phyloP scores from a whole-genome alignment of 1,140 invertebrate genomes.

The Drosophila guanche region DNA sequence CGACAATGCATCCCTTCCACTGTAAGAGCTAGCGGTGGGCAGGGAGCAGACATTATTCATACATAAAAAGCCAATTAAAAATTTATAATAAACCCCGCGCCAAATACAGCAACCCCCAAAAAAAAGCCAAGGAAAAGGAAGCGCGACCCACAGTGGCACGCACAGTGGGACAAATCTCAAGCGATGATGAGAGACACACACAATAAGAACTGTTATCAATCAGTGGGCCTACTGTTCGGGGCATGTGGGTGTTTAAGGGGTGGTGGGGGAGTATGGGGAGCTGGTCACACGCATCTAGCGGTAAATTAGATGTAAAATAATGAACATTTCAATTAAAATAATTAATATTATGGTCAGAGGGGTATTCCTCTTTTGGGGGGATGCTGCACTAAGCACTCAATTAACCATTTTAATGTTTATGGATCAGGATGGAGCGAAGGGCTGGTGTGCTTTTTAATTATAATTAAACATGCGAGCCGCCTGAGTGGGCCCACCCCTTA shows the following conservation, averaged over 20 bases:
- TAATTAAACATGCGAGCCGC: constrained; percentile 82
- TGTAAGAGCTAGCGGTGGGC: neutral
- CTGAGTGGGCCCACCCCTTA: constrained; percentile 13
- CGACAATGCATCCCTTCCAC: constrained; percentile 32
- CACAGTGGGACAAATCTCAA: constrained; percentile 43
- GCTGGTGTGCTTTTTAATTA: constrained; percentile 79
- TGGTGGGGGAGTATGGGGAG: neutral
- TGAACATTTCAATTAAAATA: constrained; percentile 84
- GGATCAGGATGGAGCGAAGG: constrained; percentile 52
- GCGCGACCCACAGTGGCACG: constrained; percentile 20
- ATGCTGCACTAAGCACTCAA: constrained; percentile 79
- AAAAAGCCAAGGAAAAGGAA: constrained; percentile 29
- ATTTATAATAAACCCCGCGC: constrained; percentile 80
- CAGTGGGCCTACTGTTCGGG: neutral
- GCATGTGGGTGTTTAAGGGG: neutral
- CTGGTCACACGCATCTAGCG: constrained; percentile 54
- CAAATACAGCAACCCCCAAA: constrained; percentile 62
- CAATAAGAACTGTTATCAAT: neutral
- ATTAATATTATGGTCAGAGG: constrained; percentile 72
- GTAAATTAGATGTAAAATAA: constrained; percentile 83
- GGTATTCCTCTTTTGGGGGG: constrained; percentile 8
- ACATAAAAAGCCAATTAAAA: constrained; percentile 82
- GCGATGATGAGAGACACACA: constrained; percentile 8
- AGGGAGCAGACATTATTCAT: constrained; percentile 73
- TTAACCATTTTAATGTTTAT: constrained; percentile 83